phyloP scores from a whole-genome alignment of 2,888 invertebrate species.

The Corythucha ciliata region DNA sequence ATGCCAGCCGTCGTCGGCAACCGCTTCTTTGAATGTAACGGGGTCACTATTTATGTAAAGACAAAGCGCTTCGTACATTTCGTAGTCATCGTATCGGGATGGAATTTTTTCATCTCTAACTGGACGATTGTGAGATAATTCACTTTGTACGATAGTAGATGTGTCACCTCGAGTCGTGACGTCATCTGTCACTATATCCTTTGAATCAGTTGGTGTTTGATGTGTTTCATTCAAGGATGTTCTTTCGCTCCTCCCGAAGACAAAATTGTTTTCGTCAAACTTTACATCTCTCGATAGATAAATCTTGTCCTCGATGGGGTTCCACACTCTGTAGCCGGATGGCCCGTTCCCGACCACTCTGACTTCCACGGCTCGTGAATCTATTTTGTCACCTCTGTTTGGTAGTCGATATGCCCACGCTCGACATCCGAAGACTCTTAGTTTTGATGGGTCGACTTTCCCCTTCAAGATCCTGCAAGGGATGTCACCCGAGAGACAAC shows the following conservation, averaged over 20 bases:
- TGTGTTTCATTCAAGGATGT: no score
- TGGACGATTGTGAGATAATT: no score
- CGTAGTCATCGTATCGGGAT: no score
- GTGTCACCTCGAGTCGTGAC: no score
- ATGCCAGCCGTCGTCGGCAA: constrained; percentile 16
- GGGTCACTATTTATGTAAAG: no score
- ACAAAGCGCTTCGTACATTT: no score
- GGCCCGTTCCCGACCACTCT: background rate
- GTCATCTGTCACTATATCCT: no score
- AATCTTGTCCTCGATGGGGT: constrained; percentile 5
- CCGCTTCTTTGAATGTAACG: background rate
- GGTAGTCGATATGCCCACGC: constrained; percentile 13
- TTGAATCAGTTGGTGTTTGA: no score
- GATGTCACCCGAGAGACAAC: constrained; percentile 1
- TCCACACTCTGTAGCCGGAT: background rate
- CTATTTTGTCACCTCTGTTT: constrained; percentile 1
- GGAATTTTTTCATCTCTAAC: no score
- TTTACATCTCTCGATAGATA: constrained; percentile 7
- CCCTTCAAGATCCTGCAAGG: constrained; percentile 8
- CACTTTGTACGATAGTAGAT: no score
- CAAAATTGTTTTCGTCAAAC: background rate
- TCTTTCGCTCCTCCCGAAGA: background rate
- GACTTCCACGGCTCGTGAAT: background rate
- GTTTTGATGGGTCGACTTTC: background rate
- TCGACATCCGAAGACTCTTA: constrained; percentile 6